Evolutionary conservation across 2,888 invertebrate genomes (phyloP).

Genomic region (Nomada ruficornis): DNA sequence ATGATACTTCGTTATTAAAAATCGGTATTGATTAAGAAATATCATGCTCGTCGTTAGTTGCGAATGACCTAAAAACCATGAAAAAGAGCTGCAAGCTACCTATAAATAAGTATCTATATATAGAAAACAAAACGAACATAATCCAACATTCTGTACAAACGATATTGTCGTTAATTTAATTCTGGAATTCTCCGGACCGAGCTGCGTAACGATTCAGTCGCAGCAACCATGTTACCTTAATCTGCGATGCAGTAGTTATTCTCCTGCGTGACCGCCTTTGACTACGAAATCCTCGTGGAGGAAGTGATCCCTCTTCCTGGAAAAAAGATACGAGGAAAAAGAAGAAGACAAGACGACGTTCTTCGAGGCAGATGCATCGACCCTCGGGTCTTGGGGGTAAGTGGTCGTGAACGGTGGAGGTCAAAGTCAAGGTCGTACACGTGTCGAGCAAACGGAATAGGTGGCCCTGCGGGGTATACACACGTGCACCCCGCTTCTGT

Average conservation of each 20-base stretch:
- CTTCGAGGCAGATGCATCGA: slow-evolving; percentile 33
- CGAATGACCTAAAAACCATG: too few species aligned
- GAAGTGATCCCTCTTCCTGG: slow-evolving; percentile 41
- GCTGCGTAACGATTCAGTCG: too few species aligned
- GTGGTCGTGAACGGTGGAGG: slow-evolving; percentile 23
- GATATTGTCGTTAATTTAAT: too few species aligned
- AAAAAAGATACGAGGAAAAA: slow-evolving; percentile 17
- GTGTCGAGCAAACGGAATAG: slow-evolving; percentile 48
- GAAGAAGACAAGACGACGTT: slow-evolving; percentile 2
- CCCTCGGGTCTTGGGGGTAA: slow-evolving; percentile 29
- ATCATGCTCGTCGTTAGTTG: too few species aligned
- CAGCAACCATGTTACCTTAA: too few species aligned
- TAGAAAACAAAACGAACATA: too few species aligned
- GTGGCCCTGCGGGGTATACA: slow-evolving; percentile 3
- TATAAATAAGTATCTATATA: too few species aligned
- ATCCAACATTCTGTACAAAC: too few species aligned
- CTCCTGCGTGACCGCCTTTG: background rate
- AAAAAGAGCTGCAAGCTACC: too few species aligned
- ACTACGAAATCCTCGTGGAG: slow-evolving; percentile 12
- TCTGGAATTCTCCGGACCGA: too few species aligned
- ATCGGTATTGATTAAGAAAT: too few species aligned
- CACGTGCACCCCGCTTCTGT: slow-evolving; percentile 47
- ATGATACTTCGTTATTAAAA: too few species aligned
- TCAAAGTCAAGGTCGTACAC: slow-evolving; percentile 65
- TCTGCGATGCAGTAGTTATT: background rate